Evolutionary conservation across 1,140 invertebrate species (phyloP).

Genomic region (Drosophila asahinai): DNA sequence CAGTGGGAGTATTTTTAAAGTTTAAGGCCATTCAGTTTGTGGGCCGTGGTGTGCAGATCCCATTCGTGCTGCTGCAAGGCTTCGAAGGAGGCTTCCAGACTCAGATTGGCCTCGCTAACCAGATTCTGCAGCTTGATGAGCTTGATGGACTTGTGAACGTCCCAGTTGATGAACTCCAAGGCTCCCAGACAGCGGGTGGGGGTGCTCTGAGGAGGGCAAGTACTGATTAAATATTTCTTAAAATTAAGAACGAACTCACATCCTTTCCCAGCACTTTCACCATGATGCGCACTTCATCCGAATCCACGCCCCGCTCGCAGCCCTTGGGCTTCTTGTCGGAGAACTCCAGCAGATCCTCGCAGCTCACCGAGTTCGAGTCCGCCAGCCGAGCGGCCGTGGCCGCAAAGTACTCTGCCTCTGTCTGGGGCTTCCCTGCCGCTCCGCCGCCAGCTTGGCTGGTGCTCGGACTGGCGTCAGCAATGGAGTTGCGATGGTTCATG

Average conservation of each 20-base stretch:
- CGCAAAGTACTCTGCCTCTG: constrained; percentile 78
- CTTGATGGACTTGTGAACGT: constrained; percentile 95
- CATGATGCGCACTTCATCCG: constrained; percentile 96
- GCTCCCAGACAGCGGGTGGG: constrained; percentile 92
- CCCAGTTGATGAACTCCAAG: constrained; percentile 94
- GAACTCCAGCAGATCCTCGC: constrained; percentile 96
- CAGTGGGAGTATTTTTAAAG: constrained; percentile 36
- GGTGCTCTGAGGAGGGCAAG: constrained; percentile 87
- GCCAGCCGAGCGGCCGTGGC: constrained; percentile 75
- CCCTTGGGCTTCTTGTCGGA: constrained; percentile 93
- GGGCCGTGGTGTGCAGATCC: constrained; percentile 83
- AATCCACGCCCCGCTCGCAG: constrained; percentile 92
- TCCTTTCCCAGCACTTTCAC: constrained; percentile 94
- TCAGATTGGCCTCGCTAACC: constrained; percentile 85
- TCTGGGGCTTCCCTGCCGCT: constrained; percentile 49
- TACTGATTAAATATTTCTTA: neutral
- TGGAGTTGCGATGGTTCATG: constrained; percentile 57
- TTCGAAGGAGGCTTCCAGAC: constrained; percentile 83
- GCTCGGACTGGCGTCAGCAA: constrained; percentile 20
- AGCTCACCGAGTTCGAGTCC: constrained; percentile 92
- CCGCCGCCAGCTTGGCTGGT: constrained; percentile 12
- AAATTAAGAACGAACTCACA: constrained; percentile 85
- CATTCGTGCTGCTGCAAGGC: constrained; percentile 85
- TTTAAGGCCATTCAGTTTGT: constrained; percentile 77
- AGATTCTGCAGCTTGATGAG: constrained; percentile 90